Percentiles rank a stretch among this genome's conserved stretches.
Evolutionary conservation across 2,888 invertebrate genomes (phyloP).

Genomic region (Rhamphomyia laevipes): DNA sequence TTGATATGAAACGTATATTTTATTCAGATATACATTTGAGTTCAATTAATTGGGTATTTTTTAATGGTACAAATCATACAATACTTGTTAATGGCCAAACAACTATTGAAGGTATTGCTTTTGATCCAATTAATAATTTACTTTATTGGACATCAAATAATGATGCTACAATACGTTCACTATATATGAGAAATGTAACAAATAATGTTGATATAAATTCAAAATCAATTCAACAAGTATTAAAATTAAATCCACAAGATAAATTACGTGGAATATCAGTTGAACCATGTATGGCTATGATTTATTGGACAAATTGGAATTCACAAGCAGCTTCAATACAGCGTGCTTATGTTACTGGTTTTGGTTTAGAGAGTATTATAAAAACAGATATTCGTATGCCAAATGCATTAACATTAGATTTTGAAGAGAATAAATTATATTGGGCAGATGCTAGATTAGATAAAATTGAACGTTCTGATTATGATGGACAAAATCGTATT

Average conservation of each 20-base stretch:
- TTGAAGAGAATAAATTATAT: slow-evolving; percentile 60
- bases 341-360: slow-evolving; percentile 58
- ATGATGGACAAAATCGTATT: slow-evolving; percentile 64
- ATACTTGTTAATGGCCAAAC: slow-evolving; percentile 63
- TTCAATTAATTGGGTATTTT: slow-evolving; percentile 67
- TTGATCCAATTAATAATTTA: slow-evolving; percentile 52
- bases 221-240: slow-evolving; percentile 41
- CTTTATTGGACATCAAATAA: slow-evolving; percentile 82
- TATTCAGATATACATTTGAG: slow-evolving; percentile 85
- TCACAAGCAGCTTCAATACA: slow-evolving; percentile 67
- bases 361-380: slow-evolving; percentile 55
- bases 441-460: slow-evolving; percentile 79
- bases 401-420: slow-evolving; percentile 70
- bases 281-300: slow-evolving; percentile 60
- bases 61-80: slow-evolving; percentile 63
- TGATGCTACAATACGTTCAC: slow-evolving; percentile 52
- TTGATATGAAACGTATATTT: slow-evolving; percentile 54
- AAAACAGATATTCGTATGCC: slow-evolving; percentile 74
- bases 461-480: slow-evolving; percentile 70
- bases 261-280: slow-evolving; percentile 77
- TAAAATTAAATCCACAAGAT: slow-evolving; percentile 55
- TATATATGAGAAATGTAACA: slow-evolving; percentile 22
- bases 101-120: slow-evolving; percentile 78
- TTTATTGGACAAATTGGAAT: slow-evolving; percentile 90
- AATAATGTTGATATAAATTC: slow-evolving; percentile 34